Percentiles rank a stretch among this genome's conserved stretches.
Conservation (phyloP, 2,113 vertebrate genomes). For the Calidris pygmaea region DNA sequence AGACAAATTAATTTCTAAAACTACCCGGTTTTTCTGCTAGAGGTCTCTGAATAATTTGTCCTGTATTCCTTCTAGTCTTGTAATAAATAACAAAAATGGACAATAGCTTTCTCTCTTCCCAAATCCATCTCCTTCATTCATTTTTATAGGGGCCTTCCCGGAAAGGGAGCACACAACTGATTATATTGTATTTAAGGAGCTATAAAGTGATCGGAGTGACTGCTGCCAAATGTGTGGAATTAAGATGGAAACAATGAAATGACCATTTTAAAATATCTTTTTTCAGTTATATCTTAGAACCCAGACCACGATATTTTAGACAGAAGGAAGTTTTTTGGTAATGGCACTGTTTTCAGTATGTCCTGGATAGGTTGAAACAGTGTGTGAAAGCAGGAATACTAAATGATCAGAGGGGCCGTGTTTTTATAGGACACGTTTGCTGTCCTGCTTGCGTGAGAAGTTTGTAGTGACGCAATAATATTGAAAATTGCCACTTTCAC, state of each 20-base stretch:
- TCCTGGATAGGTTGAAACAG: background rate
- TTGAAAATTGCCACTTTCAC: background rate
- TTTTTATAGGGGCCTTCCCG: background rate
- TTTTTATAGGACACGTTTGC: background rate
- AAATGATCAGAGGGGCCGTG: background rate
- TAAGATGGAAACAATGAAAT: conserved; percentile 5
- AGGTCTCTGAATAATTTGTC: background rate
- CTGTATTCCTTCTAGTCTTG: background rate
- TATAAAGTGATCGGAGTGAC: background rate
- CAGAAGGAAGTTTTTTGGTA: background rate
- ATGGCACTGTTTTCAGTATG: background rate
- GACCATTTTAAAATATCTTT: background rate
- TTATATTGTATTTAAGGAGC: background rate
- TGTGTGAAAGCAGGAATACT: background rate
- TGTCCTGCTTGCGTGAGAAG: background rate
- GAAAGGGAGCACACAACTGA: background rate
- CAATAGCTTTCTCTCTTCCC: background rate
- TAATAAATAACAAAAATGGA: background rate
- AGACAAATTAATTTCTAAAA: background rate
- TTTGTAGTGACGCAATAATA: background rate
- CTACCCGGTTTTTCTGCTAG: background rate
- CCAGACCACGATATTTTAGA: background rate
- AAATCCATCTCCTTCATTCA: background rate
- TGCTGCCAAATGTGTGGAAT: background rate
- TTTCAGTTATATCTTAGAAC: background rate